Evolutionary conservation across 1,140 invertebrate genomes (phyloP).

Genomic region (Ectropis grisescens): DNA sequence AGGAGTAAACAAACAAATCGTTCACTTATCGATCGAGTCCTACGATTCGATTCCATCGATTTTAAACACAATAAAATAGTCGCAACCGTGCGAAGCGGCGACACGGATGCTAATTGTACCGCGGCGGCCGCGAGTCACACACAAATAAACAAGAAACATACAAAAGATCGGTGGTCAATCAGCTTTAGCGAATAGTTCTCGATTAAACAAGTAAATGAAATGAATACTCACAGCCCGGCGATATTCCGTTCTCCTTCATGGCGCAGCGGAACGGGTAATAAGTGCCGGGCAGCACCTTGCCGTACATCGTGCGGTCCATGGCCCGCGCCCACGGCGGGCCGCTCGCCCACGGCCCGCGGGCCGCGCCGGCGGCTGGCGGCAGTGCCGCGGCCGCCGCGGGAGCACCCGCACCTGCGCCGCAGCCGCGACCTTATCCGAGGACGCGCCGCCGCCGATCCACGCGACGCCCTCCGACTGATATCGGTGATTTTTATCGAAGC

Average conservation of each 20-base stretch:
- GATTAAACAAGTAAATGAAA: constrained; percentile 17
- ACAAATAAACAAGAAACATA: no score
- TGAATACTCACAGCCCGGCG: constrained; percentile 85
- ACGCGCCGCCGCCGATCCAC: constrained; percentile 1
- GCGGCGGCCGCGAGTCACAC: no score
- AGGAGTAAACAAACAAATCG: no score
- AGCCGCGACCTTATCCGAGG: constrained; percentile 15
- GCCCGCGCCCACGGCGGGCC: constrained; percentile 33
- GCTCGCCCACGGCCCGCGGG: constrained; percentile 47
- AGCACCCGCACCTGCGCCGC: constrained; percentile 15
- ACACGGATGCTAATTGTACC: no score
- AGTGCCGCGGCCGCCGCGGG: constrained; percentile 53
- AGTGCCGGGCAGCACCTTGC: constrained; percentile 82
- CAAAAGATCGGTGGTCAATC: no score
- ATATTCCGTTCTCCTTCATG: constrained; percentile 80
- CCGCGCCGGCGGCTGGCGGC: constrained; percentile 43
- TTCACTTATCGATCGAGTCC: no score
- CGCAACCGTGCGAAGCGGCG: no score
- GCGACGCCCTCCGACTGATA: constrained; percentile 7
- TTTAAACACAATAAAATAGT: no score
- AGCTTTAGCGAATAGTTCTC: no score
- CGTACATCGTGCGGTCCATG: constrained; percentile 90
- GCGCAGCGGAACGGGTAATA: constrained; percentile 86
- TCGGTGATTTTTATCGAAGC: constrained; percentile 30
- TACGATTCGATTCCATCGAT: no score